Evolutionary conservation across 2,797 vertebrate genomes (phyloP).

Genomic region (Malurus leucopterus): DNA sequence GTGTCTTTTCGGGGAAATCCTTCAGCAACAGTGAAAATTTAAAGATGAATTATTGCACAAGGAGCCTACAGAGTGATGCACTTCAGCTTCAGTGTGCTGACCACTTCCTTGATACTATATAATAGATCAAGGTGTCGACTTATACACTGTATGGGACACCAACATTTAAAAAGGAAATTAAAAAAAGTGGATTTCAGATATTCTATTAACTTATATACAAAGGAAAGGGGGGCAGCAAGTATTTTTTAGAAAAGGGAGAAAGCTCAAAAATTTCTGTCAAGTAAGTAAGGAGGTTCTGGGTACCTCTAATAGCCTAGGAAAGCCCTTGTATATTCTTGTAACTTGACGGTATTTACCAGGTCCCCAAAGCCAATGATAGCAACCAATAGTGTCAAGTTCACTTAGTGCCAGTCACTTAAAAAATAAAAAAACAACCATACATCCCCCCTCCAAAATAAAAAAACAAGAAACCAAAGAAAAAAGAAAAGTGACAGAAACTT

Average conservation of each 20-base stretch:
- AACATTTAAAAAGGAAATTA: not conserved
- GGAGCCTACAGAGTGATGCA: slow-evolving; percentile 17
- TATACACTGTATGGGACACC: not conserved
- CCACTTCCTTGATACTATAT: slow-evolving; percentile 14
- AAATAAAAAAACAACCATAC: not conserved
- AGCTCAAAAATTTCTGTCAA: slow-evolving; percentile 34
- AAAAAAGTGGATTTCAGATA: not conserved
- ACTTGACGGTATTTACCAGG: slow-evolving; percentile 44
- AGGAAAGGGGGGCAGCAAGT: slow-evolving; percentile 13
- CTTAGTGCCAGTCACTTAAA: slow-evolving; percentile 68
- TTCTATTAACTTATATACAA: slow-evolving; percentile 36
- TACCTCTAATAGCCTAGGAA: slow-evolving; percentile 59
- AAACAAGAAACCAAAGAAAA: not conserved
- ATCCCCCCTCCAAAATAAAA: not conserved
- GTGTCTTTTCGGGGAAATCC: not conserved
- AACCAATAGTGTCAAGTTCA: slow-evolving; percentile 65
- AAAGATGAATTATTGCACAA: not conserved
- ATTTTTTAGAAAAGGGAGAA: slow-evolving; percentile 42
- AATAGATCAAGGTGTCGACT: slow-evolving; percentile 31
- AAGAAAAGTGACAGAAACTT: slow-evolving; percentile 24
- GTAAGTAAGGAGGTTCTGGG: slow-evolving; percentile 50
- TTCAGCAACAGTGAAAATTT: slow-evolving; percentile 19
- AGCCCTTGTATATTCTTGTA: slow-evolving; percentile 67
- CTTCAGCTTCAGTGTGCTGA: slow-evolving; percentile 26
- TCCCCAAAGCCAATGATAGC: slow-evolving; percentile 61